A percentile compares a stretch with the other conserved stretches of the same genome.
phyloP scores from a whole-genome alignment of 2,113 vertebrate species.

The Corynorhinus townsendii region DNA sequence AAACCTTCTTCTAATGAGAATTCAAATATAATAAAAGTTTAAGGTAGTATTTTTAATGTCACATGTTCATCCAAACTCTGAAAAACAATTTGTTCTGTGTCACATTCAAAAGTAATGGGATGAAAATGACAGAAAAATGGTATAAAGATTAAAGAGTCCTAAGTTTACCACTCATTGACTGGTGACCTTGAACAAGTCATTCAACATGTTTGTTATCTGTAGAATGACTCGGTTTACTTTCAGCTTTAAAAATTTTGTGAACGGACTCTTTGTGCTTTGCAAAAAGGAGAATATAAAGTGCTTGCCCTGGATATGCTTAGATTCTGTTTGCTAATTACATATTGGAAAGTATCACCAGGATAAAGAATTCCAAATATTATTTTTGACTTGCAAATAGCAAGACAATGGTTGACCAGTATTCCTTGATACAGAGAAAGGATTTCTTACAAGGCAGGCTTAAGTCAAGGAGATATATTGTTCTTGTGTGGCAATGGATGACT shows the following conservation, averaged over 20 bases:
- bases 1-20: not conserved
- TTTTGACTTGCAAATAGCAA: conserved; percentile 12
- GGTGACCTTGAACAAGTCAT: not conserved
- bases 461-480: not conserved
- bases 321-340: not conserved
- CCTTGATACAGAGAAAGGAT: not conserved
- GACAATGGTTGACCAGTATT: not conserved
- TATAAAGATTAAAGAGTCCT: not conserved
- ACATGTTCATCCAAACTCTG: not conserved
- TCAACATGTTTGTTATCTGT: not conserved
- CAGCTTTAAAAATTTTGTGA: not conserved
- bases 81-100: not conserved
- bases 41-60: conserved; percentile 14
- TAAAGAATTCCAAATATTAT: not conserved
- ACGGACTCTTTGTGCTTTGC: not conserved
- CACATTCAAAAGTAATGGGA: not conserved
- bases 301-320: not conserved
- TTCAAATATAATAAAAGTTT: not conserved
- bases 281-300: not conserved
- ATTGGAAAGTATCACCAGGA: not conserved
- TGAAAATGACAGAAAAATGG: not conserved
- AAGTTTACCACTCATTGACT: not conserved
- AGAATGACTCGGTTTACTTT: not conserved
- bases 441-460: not conserved
- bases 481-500: not conserved